phyloP scores from a whole-genome alignment of 2,113 vertebrate species.

The Mus musculus region DNA sequence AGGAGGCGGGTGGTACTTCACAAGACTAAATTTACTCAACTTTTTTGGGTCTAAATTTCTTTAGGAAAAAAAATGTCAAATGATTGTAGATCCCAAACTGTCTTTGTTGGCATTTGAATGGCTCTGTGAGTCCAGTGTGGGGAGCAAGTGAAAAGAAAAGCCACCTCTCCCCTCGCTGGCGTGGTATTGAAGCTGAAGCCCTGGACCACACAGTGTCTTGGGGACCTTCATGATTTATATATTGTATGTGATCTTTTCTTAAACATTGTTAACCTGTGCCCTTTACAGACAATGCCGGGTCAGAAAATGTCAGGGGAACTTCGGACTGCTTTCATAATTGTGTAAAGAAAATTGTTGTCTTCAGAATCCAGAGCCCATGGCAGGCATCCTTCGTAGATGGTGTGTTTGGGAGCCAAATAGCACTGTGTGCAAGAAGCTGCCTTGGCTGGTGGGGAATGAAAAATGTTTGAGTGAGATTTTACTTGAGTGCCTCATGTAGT shows the following conservation, averaged over 20 bases:
- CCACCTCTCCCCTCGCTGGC: background rate
- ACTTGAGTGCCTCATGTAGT: background rate
- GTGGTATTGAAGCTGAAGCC: constrained; percentile 8
- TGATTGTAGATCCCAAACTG: constrained; percentile 64
- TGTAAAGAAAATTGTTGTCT: constrained; percentile 57
- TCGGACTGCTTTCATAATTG: constrained; percentile 43
- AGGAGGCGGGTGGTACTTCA: constrained; percentile 75
- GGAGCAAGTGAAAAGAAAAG: constrained; percentile 6
- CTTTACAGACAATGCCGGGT: constrained; percentile 70
- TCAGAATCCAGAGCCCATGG: constrained; percentile 10
- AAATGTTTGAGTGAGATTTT: background rate
- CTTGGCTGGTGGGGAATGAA: background rate
- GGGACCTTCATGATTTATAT: constrained; percentile 67
- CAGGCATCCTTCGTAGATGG: constrained; percentile 12
- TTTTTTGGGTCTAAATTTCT: constrained; percentile 78
- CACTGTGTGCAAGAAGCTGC: background rate
- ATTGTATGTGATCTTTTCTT: constrained; percentile 69
- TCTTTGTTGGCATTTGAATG: constrained; percentile 74
- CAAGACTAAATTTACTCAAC: constrained; percentile 79
- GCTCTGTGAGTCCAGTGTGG: constrained; percentile 30
- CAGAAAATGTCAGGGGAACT: constrained; percentile 65
- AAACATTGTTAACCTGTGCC: constrained; percentile 69
- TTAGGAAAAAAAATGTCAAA: constrained; percentile 78
- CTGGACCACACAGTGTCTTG: background rate
- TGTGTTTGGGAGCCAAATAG: background rate